These are phyloP conservation scores for Micoletzkya japonica DNA, from an alignment of 2,888 invertebrate genomes.

Conservation along the genomic window DNA sequence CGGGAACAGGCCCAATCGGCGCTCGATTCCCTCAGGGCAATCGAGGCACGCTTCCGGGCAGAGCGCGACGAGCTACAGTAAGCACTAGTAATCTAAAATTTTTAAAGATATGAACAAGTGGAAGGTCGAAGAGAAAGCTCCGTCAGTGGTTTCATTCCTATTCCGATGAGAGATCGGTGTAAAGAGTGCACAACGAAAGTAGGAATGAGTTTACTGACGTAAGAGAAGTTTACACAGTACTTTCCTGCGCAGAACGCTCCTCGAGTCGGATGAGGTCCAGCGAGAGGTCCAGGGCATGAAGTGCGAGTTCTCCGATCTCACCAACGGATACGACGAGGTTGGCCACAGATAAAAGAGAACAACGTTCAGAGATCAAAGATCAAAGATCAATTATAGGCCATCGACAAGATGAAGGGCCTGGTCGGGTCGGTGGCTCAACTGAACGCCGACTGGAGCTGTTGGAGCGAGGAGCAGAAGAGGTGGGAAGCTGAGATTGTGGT, in stretches of 20 bases:
- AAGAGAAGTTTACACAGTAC: no score
- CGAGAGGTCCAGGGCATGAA: conserved; percentile 15
- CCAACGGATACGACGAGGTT: neutral
- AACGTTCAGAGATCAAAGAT: neutral
- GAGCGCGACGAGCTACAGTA: conserved; percentile 45
- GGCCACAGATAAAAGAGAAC: neutral
- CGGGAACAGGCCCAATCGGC: conserved; percentile 40
- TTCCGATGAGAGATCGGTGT: no score
- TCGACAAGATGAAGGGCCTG: neutral
- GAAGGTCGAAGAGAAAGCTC: no score
- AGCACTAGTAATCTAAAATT: neutral
- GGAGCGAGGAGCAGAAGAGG: neutral
- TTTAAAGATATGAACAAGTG: no score
- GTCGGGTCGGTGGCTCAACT: neutral
- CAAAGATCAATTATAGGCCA: conserved; percentile 11
- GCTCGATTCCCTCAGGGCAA: conserved; percentile 34
- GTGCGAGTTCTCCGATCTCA: conserved; percentile 7
- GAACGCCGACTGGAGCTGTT: conserved; percentile 6
- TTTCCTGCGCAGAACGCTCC: conserved; percentile 10
- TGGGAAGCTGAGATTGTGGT: neutral
- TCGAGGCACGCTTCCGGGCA: conserved; percentile 36
- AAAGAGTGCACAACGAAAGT: neutral
- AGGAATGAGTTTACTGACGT: neutral
- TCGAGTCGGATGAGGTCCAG: neutral
- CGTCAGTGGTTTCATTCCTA: no score